A percentile compares a stretch with the other conserved stretches of the same genome.
phyloP scores from a whole-genome alignment of 2,797 vertebrate species.

The Falco biarmicus region DNA sequence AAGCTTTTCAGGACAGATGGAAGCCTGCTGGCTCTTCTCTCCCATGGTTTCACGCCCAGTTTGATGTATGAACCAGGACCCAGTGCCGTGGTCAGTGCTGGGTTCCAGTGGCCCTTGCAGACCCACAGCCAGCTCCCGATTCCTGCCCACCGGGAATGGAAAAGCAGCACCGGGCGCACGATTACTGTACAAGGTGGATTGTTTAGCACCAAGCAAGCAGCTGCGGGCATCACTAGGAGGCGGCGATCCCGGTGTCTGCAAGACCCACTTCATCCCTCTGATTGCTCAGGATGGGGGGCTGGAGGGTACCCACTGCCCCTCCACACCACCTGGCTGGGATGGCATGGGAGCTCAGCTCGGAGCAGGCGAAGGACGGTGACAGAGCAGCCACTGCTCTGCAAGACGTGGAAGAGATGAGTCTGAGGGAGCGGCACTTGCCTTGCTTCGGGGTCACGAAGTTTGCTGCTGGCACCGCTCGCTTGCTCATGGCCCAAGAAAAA shows the following conservation, averaged over 20 bases:
- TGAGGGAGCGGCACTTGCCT: background rate
- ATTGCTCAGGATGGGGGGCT: background rate
- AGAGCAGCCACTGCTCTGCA: fast-evolving
- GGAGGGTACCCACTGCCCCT: fast-evolving
- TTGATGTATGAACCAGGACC: background rate
- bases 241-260: background rate
- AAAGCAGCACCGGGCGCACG: background rate
- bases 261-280: too few relatives aligned
- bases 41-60: background rate
- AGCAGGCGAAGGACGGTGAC: background rate
- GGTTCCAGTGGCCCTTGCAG: background rate
- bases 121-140: background rate
- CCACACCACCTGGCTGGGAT: too few relatives aligned
- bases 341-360: background rate
- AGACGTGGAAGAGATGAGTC: background rate
- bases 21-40: background rate
- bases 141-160: background rate
- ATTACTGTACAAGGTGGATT: too few relatives aligned
- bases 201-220: background rate
- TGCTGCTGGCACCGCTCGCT: background rate
- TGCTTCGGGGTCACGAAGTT: background rate
- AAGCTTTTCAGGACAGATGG: background rate
- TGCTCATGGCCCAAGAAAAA: background rate
- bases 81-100: background rate
- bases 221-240: background rate